phyloP scores from a whole-genome alignment of 2,113 vertebrate genomes.

The Engystomops pustulosus region DNA sequence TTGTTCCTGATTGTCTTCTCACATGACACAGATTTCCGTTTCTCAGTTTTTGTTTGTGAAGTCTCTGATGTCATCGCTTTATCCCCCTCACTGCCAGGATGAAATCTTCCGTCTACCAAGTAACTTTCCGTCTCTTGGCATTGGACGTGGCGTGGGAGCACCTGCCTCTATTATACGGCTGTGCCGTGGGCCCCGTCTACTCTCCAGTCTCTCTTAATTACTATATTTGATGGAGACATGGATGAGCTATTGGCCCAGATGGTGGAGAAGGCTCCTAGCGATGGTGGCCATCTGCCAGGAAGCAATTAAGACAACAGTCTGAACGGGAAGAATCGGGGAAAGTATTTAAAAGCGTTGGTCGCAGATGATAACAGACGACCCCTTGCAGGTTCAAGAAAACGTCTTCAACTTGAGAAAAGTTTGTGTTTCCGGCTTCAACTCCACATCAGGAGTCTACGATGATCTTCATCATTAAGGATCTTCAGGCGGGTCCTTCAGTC shows the following conservation, averaged over 20 bases:
- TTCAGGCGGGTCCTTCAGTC: no score
- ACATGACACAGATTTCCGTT: neutral
- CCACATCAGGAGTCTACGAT: neutral
- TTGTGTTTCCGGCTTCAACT: neutral
- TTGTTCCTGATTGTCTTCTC: neutral
- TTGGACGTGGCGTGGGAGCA: neutral
- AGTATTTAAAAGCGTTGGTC: constrained; percentile 6
- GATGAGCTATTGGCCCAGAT: constrained; percentile 32
- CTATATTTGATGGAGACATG: constrained; percentile 30
- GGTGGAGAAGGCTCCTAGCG: constrained; percentile 37
- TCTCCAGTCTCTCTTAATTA: constrained; percentile 16
- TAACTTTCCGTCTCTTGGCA: constrained; percentile 17
- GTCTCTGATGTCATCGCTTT: neutral
- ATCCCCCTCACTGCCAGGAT: neutral
- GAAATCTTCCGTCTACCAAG: neutral
- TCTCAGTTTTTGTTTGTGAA: neutral
- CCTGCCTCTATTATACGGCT: constrained; percentile 3
- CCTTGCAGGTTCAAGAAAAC: neutral
- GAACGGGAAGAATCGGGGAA: neutral
- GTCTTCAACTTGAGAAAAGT: neutral
- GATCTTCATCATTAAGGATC: no score
- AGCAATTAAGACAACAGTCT: constrained; percentile 40
- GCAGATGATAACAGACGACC: constrained; percentile 15
- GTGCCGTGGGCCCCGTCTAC: neutral
- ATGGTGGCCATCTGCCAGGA: constrained; percentile 40